These are phyloP conservation scores for Acanthococcus lagerstroemiae DNA, from an alignment of 2,888 invertebrate genomes.

Conservation along the genomic window DNA sequence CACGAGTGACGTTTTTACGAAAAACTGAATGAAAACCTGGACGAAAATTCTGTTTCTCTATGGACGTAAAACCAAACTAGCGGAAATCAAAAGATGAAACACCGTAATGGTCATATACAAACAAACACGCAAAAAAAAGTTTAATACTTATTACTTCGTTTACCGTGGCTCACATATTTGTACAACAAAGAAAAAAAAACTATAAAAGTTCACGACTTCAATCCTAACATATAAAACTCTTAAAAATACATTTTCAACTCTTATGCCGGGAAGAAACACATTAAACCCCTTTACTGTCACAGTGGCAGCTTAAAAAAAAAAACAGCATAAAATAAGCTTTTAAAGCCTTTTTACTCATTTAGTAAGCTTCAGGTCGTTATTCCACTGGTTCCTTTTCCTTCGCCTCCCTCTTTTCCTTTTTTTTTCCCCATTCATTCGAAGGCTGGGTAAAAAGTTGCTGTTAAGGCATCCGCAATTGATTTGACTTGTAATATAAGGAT, in stretches of 20 bases:
- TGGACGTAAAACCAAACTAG: too few relatives aligned
- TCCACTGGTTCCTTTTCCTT: slow-evolving; percentile 8
- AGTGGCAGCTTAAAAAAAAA: slow-evolving; percentile 11
- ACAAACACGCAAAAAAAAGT: too few relatives aligned
- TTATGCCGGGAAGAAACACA: slow-evolving; percentile 1
- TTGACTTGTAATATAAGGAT: too few relatives aligned
- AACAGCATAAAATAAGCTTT: slow-evolving; percentile 24
- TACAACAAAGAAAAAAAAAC: slow-evolving; percentile 5
- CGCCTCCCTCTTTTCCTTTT: neutral
- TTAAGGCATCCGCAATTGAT: slow-evolving; percentile 21
- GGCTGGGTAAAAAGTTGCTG: slow-evolving; percentile 4
- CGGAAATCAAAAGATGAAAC: too few relatives aligned
- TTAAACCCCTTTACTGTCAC: slow-evolving; percentile 20
- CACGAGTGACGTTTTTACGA: too few relatives aligned
- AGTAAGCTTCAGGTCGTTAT: slow-evolving; percentile 22
- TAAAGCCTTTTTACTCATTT: slow-evolving; percentile 14
- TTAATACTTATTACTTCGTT: too few relatives aligned
- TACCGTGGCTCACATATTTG: too few relatives aligned
- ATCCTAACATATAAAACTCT: slow-evolving; percentile 18
- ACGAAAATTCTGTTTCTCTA: too few relatives aligned
- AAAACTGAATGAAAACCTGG: too few relatives aligned
- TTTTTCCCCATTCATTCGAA: neutral
- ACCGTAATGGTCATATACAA: too few relatives aligned
- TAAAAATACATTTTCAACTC: slow-evolving; percentile 26
- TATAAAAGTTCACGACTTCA: slow-evolving; percentile 22